These are phyloP conservation scores for Pherbina coryleti DNA, from an alignment of 2,888 invertebrate species.

Conservation along the genomic window DNA sequence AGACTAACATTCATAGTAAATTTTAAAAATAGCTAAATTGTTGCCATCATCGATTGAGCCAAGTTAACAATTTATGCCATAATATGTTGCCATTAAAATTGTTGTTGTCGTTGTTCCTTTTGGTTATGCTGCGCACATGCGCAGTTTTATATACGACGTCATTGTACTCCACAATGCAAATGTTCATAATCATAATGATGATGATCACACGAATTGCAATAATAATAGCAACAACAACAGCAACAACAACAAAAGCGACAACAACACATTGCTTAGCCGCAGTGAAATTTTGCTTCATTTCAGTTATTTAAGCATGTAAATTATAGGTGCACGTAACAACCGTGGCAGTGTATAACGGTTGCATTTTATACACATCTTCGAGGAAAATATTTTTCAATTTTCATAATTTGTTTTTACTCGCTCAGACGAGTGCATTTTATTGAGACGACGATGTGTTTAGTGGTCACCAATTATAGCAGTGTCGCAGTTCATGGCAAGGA, in stretches of 20 bases:
- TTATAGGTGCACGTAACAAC: not conserved
- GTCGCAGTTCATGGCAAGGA: no score
- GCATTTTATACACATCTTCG: no score
- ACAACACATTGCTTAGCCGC: not conserved
- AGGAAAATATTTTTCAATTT: not conserved
- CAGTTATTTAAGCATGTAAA: not conserved
- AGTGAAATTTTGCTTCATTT: slow-evolving; percentile 14
- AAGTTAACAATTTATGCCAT: slow-evolving; percentile 25
- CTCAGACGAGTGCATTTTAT: no score
- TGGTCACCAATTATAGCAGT: no score
- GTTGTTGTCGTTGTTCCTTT: not conserved
- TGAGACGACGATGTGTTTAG: no score
- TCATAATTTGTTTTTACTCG: not conserved
- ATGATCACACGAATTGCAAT: slow-evolving; percentile 2
- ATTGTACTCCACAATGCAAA: slow-evolving; percentile 13
- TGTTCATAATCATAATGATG: not conserved
- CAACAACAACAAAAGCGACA: not conserved
- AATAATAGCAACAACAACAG: not conserved
- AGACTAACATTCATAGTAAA: no score
- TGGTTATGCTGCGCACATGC: not conserved
- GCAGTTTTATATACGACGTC: not conserved
- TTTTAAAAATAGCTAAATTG: not conserved
- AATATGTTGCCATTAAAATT: not conserved
- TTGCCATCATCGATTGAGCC: slow-evolving; percentile 12
- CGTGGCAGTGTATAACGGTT: not conserved